These are phyloP conservation scores for Thunnus thynnus DNA, from an alignment of 2,113 vertebrate species.

Conservation along the genomic window DNA sequence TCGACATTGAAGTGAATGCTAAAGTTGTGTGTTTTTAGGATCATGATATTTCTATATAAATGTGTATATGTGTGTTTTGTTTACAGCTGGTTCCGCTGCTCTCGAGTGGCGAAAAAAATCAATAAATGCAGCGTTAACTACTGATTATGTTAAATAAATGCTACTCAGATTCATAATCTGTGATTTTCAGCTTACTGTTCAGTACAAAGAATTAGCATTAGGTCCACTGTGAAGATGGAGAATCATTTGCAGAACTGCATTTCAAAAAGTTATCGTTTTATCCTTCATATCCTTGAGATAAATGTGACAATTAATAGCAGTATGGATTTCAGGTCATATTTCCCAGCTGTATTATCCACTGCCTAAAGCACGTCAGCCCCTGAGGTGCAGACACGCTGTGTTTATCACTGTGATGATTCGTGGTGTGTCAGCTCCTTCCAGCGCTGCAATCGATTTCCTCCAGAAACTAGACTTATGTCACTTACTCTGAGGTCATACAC, in stretches of 20 bases:
- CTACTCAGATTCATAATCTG: too few relatives aligned
- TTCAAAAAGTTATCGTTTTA: background rate
- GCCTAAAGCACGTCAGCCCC: background rate
- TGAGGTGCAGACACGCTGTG: slow-evolving; percentile 1
- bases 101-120: too few relatives aligned
- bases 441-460: slow-evolving; percentile 13
- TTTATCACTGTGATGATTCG: slow-evolving; percentile 40
- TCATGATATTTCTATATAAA: too few relatives aligned
- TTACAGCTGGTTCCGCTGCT: too few relatives aligned
- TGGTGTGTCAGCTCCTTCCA: background rate
- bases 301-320: background rate
- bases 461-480: slow-evolving; percentile 14
- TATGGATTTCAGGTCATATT: background rate
- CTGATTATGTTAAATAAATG: too few relatives aligned
- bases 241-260: background rate
- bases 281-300: background rate
- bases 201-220: too few relatives aligned
- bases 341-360: background rate
- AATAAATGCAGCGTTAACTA: too few relatives aligned
- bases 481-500: slow-evolving; percentile 10
- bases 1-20: too few relatives aligned
- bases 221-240: too few relatives aligned
- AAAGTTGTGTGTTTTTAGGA: too few relatives aligned
- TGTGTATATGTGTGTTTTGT: too few relatives aligned
- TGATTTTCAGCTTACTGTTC: too few relatives aligned